These are phyloP conservation scores for Lepidocolaptes lacrymiger DNA, from an alignment of 2,797 vertebrate genomes.

Conservation along the genomic window DNA sequence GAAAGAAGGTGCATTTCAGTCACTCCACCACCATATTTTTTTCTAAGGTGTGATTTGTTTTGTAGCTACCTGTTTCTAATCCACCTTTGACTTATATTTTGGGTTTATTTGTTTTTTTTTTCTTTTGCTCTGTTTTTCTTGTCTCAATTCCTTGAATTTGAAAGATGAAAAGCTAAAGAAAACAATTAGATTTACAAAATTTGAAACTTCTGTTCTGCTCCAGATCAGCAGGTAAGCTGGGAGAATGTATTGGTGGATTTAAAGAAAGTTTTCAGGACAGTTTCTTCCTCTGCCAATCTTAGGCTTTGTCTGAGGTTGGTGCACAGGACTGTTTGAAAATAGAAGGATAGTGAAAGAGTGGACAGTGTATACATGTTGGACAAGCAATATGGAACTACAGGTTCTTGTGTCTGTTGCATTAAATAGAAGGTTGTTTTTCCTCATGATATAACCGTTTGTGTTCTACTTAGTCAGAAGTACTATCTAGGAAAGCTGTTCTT, in stretches of 20 bases:
- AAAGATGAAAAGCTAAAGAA: neutral
- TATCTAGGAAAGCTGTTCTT: neutral
- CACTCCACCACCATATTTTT: neutral
- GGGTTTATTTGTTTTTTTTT: neutral
- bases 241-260: neutral
- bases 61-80: neutral
- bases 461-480: neutral
- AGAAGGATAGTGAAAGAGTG: neutral
- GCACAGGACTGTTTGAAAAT: neutral
- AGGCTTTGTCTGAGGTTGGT: neutral
- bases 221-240: neutral
- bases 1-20: neutral
- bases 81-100: neutral
- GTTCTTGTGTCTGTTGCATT: neutral
- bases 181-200: neutral
- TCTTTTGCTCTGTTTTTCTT: neutral
- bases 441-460: neutral
- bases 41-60: neutral
- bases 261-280: neutral
- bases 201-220: neutral
- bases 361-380: neutral
- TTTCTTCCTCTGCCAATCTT: neutral
- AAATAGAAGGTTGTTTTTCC: neutral
- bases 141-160: neutral
- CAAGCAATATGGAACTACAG: neutral